Evolutionary conservation across 2,113 vertebrate genomes (phyloP).

Genomic region (Limanda limanda): DNA sequence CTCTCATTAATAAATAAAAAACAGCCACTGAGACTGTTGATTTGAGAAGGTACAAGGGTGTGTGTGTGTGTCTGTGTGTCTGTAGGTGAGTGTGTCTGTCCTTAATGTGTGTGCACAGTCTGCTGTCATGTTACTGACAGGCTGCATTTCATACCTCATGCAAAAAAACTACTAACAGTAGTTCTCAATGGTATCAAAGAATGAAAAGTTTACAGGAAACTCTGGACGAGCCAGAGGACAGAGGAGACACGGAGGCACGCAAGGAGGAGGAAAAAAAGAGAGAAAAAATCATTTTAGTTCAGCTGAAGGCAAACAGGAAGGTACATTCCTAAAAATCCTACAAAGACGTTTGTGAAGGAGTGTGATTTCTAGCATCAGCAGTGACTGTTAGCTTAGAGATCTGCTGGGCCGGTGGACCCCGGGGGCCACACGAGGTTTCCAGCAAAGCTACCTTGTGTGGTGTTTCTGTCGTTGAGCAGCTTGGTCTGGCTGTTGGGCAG

Average conservation of each 20-base stretch:
- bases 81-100: background rate
- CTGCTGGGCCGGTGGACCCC: background rate
- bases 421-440: slow-evolving; percentile 1
- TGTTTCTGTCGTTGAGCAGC: slow-evolving; percentile 85
- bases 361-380: background rate
- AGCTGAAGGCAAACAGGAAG: slow-evolving; percentile 55
- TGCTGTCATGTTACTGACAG: slow-evolving; percentile 38
- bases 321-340: slow-evolving; percentile 24
- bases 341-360: slow-evolving; percentile 12
- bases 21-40: background rate
- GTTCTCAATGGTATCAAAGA: slow-evolving; percentile 92
- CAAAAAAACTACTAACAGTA: slow-evolving; percentile 84
- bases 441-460: slow-evolving; percentile 72
- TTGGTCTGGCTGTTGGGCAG: slow-evolving; percentile 89
- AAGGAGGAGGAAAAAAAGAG: slow-evolving; percentile 58
- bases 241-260: slow-evolving; percentile 46
- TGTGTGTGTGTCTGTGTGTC: background rate
- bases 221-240: slow-evolving; percentile 77
- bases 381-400: background rate
- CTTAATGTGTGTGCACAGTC: background rate
- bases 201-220: slow-evolving; percentile 87
- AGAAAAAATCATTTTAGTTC: slow-evolving; percentile 72
- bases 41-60: background rate
- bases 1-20: background rate
- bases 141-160: slow-evolving; percentile 73